Evolutionary conservation across 2,888 invertebrate genomes (phyloP), one percentile per base, ranked within the genome.

Genomic region (Leptinotarsa peninsularis): DNA sequence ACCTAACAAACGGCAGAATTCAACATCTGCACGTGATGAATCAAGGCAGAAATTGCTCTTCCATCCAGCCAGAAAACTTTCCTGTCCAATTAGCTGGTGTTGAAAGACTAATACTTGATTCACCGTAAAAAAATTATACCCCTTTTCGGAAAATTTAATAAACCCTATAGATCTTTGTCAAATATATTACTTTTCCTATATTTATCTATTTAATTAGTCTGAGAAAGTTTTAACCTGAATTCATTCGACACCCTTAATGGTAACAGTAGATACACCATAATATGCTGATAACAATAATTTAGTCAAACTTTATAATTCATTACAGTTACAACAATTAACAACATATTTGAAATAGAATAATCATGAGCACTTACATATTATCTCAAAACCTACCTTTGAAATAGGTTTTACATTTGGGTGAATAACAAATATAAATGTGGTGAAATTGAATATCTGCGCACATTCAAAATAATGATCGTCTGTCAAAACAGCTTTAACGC

Each of bases 221-320:
- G 33, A 33, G 33, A 33, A 33, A 33, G 33, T 33, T 33, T 33
- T 1, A 33, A 33, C 7, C 7, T 33, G 7, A 33, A 33, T 63
- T 4, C n/a, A 33, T 17, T 17, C 43, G 33, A 63, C 63, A 60
- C 27, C 23, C 15, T 21, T 21, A 14, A 33, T 10, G n/a, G 5
- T 43, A n/a, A 63, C 33, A n/a, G 17, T 63, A 27, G 56, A 21
- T 63, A 63, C 14, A 58, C 27, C 27, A 63, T 63, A 7, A 33
- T 14, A n/a, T 10, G 2, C 2, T 33, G 63, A 63, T 33, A 63
- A 60, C 27, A 60, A 63, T 63, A 63, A 33, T 63, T 63, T 27
- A 33, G 27, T 63, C 33, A 63, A 33, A 63, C 33, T 63, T 17
- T n/a, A 63, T 63, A 33, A 63, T 63, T 33, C n/a, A 33, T 33